These are phyloP conservation scores for Hoplostethus mediterraneus DNA, from an alignment of 2,797 vertebrate genomes.

Conservation along the genomic window DNA sequence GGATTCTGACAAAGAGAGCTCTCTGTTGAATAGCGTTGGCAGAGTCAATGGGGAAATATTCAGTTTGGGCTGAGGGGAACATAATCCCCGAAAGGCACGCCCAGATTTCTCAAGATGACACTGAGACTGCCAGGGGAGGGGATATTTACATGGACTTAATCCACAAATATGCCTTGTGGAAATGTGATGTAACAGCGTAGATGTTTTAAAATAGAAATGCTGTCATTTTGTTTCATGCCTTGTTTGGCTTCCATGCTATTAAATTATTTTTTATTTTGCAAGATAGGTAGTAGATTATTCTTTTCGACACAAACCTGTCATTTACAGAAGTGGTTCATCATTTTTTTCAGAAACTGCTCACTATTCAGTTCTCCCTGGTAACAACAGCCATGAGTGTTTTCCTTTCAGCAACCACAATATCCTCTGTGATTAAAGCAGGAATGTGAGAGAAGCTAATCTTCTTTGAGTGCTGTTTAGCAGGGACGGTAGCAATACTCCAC, in stretches of 20 bases:
- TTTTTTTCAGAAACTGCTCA: slow-evolving; percentile 8
- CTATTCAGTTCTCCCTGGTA: slow-evolving; percentile 1
- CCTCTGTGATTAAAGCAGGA: slow-evolving; percentile 25
- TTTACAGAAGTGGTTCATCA: slow-evolving; percentile 1
- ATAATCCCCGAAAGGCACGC: slow-evolving; percentile 4
- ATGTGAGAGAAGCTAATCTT: slow-evolving; percentile 14
- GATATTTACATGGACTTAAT: slow-evolving; percentile 10
- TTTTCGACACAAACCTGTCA: neutral
- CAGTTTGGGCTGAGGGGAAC: slow-evolving; percentile 9
- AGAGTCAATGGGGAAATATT: slow-evolving; percentile 26
- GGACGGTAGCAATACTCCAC: slow-evolving; percentile 12
- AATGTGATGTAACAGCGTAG: neutral
- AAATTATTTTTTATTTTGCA: neutral
- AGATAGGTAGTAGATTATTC: neutral
- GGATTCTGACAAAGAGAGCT: slow-evolving; percentile 29
- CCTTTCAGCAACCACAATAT: slow-evolving; percentile 10
- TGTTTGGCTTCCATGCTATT: neutral
- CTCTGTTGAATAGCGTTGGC: slow-evolving; percentile 7
- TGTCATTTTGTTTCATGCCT: neutral
- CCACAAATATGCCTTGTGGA: neutral
- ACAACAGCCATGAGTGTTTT: slow-evolving; percentile 2
- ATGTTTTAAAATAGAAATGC: neutral
- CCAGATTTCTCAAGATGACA: slow-evolving; percentile 20
- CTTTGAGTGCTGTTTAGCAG: slow-evolving; percentile 15
- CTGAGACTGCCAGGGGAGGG: neutral